A percentile compares a stretch with the other conserved stretches of the same genome.
Evolutionary conservation across 2,113 vertebrate genomes (phyloP).

Genomic region (Electrona antarctica): DNA sequence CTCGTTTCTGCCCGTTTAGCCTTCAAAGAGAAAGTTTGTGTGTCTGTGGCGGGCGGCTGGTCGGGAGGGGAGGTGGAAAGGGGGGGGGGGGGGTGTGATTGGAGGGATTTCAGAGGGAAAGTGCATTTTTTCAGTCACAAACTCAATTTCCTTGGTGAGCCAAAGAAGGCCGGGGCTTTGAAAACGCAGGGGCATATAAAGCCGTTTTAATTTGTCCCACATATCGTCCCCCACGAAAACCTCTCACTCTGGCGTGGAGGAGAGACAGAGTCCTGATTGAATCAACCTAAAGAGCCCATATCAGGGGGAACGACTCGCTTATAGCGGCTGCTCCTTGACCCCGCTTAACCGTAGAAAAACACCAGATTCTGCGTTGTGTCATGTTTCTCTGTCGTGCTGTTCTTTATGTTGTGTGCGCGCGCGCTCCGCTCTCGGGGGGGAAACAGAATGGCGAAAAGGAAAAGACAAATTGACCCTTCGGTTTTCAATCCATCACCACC

Average conservation of each 20-base stretch:
- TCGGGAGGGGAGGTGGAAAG: conserved; percentile 59
- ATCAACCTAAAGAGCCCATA: conserved; percentile 31
- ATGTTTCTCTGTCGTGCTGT: background rate
- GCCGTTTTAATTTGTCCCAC: conserved; percentile 75
- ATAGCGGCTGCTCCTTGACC: conserved; percentile 18
- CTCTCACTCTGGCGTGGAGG: conserved; percentile 49
- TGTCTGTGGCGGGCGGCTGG: conserved; percentile 65
- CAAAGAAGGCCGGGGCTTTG: conserved; percentile 71
- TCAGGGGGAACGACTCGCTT: conserved; percentile 5
- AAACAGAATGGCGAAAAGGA: background rate
- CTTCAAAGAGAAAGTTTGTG: conserved; percentile 79
- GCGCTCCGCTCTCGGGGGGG: background rate
- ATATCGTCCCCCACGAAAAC: conserved; percentile 50
- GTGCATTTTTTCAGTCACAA: conserved; percentile 77
- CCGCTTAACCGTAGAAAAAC: conserved; percentile 35
- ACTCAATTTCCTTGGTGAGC: conserved; percentile 81
- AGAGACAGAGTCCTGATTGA: conserved; percentile 37
- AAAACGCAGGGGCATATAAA: conserved; percentile 71
- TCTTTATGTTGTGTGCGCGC: background rate
- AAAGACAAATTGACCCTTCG: background rate
- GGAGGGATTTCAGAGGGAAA: conserved; percentile 68
- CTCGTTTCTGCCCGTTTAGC: conserved; percentile 73
- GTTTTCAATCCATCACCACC: too few relatives aligned
- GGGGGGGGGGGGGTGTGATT: background rate
- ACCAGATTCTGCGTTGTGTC: conserved; percentile 20